phyloP scores from a whole-genome alignment of 2,797 vertebrate species.

The Esox lucius region DNA sequence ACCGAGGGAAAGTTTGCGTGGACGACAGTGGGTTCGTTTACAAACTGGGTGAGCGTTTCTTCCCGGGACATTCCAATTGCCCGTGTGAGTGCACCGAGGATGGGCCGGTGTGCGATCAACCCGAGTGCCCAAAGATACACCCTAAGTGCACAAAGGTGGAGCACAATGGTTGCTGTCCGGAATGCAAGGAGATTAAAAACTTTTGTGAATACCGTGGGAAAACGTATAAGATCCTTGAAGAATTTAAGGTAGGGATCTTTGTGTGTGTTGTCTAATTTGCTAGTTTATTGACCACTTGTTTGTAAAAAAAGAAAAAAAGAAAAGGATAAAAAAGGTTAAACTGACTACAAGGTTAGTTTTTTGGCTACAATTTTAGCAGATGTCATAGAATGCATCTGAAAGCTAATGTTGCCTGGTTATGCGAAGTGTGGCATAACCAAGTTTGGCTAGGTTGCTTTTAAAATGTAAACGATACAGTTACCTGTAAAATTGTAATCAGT shows the following conservation, averaged over 20 bases:
- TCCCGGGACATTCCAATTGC: constrained; percentile 98
- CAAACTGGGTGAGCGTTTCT: constrained; percentile 97
- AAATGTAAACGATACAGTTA: too few relatives aligned
- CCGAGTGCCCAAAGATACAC: constrained; percentile 97
- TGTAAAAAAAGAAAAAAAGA: too few relatives aligned
- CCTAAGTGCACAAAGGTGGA: constrained; percentile 99
- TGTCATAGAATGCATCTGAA: neutral
- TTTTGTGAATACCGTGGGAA: constrained; percentile 99
- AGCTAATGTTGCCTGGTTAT: neutral
- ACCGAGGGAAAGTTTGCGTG: constrained; percentile 97
- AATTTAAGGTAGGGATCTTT: constrained; percentile 92
- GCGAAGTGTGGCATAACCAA: neutral
- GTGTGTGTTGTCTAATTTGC: neutral
- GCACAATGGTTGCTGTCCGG: constrained; percentile 98
- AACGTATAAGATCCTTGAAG: constrained; percentile 97
- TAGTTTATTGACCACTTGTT: neutral
- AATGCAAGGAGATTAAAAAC: constrained; percentile 99
- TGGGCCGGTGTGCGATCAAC: constrained; percentile 97
- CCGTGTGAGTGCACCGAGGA: constrained; percentile 98
- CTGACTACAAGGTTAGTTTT: neutral
- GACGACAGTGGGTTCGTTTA: constrained; percentile 99
- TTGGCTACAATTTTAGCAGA: neutral
- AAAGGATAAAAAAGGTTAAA: too few relatives aligned
- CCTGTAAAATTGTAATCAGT: too few relatives aligned
- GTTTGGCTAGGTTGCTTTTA: too few relatives aligned